Conservation (phyloP, 2,888 invertebrate genomes). For the Cantharis rufa region DNA sequence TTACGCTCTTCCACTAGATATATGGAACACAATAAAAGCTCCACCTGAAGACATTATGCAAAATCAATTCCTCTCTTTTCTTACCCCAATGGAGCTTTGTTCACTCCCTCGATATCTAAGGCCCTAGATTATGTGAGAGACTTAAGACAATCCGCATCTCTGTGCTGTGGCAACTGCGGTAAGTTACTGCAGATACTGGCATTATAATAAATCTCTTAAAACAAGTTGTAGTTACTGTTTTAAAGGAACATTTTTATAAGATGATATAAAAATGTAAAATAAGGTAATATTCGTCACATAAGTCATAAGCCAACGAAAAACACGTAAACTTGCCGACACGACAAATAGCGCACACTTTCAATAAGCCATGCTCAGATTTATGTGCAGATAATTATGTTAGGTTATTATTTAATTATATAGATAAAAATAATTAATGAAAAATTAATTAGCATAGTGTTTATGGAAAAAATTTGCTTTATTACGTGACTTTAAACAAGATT, state of each 20-base stretch:
- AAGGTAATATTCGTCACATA: not conserved
- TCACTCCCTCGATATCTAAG: conserved; percentile 49
- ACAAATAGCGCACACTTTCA: not conserved
- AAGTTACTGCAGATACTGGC: conserved; percentile 30
- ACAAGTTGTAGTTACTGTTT: conserved; percentile 17
- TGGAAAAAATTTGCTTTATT: not conserved
- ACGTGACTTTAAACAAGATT: conserved; percentile 1
- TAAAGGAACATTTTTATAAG: not conserved
- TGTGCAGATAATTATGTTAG: not conserved
- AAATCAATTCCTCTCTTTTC: conserved; percentile 57
- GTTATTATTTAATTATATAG: not conserved
- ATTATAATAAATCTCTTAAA: conserved; percentile 29
- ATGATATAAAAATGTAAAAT: not conserved
- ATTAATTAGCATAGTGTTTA: conserved; percentile 1
- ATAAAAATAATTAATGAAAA: conserved; percentile 5
- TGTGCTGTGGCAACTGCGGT: conserved; percentile 35
- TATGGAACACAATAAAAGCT: conserved; percentile 57
- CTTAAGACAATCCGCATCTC: conserved; percentile 47
- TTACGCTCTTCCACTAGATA: conserved; percentile 51
- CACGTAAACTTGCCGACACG: not conserved
- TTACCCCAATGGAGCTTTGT: conserved; percentile 46
- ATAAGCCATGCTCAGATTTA: not conserved
- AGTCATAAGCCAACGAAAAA: not conserved
- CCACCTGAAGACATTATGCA: conserved; percentile 60
- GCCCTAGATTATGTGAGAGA: conserved; percentile 50